Evolutionary conservation across 2,888 invertebrate species (phyloP), one percentile per base, ranked within the genome.

Genomic region (Melitaea athalia): DNA sequence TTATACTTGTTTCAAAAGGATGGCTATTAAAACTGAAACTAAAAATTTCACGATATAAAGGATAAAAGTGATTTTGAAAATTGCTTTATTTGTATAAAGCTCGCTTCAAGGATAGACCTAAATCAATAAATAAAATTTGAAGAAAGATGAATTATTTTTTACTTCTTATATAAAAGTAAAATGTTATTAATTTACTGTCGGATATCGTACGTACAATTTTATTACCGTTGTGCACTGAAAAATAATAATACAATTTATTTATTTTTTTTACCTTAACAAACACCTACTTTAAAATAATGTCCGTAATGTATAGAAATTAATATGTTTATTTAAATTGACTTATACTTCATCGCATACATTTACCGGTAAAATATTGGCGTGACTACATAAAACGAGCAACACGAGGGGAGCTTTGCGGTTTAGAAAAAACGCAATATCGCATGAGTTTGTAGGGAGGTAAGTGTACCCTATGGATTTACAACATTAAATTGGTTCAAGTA

Each of bases 361-460:
- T 68, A 60, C 64, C 67, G 67, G 68, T 69, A 69, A 68, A 71
- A 72, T 72, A 74, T 81, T 85, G 81, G 80, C 82, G 83, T 85
- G 84, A 81, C 84, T 81, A 79, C 80, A 81, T 83, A 80, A 84
- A 85, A 72, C 76, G 75, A 79, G 63, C 72, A 68, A 66, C 53
- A 61, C 61, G 55, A 61, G 66, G 66, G 66, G 78, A 75, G 76
- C 68, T 66, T 75, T 88, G 89, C 78, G 88, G 88, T 87, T 85
- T 79, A 83, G 81, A 87, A 87, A 88, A 91, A 91, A 91, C 88
- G 91, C 89, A 92, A 92, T 92, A 92, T 91, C 83, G 89, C 89
- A 91, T 89, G 88, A 87, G 85, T 86, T 87, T 81, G 81, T 82
- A 87, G 88, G 90, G 89, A 88, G 81, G 87, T 87, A 88, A 91